Conservation (phyloP, 1,140 invertebrate species). For the Pogonomyrmex barbatus region DNA sequence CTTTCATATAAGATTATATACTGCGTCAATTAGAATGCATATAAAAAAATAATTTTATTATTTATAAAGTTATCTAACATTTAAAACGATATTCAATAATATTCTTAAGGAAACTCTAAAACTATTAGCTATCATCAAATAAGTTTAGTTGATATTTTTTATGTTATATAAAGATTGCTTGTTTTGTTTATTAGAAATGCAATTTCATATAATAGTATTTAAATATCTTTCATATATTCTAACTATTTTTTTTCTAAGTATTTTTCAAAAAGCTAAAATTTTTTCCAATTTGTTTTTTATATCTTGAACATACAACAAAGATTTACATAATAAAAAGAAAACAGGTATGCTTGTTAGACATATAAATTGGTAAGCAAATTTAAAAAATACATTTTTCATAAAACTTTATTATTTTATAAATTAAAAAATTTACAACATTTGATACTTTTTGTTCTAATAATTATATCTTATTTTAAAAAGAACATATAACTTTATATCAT, state of each 20-base stretch:
- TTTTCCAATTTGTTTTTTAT: not conserved
- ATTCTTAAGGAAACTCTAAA: not conserved
- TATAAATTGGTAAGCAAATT: not conserved
- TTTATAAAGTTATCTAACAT: not conserved
- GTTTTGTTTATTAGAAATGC: not conserved
- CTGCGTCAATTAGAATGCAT: not conserved
- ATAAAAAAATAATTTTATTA: slow-evolving; percentile 8
- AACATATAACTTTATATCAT: not conserved
- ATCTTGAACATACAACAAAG: not conserved
- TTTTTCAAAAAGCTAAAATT: slow-evolving; percentile 2
- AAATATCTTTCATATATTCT: not conserved
- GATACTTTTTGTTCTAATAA: not conserved
- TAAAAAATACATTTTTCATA: not conserved
- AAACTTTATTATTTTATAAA: not conserved
- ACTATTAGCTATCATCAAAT: not conserved
- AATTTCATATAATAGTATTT: not conserved
- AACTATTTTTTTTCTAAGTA: not conserved
- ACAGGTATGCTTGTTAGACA: not conserved
- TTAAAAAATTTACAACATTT: not conserved
- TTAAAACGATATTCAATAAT: not conserved
- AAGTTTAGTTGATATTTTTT: slow-evolving; percentile 18
- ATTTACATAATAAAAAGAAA: not conserved
- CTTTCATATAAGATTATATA: slow-evolving; percentile 9
- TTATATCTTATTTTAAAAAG: not conserved
- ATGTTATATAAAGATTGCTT: not conserved